These are phyloP conservation scores for Melanogrammus aeglefinus DNA, from an alignment of 2,797 vertebrate genomes.

Conservation along the genomic window DNA sequence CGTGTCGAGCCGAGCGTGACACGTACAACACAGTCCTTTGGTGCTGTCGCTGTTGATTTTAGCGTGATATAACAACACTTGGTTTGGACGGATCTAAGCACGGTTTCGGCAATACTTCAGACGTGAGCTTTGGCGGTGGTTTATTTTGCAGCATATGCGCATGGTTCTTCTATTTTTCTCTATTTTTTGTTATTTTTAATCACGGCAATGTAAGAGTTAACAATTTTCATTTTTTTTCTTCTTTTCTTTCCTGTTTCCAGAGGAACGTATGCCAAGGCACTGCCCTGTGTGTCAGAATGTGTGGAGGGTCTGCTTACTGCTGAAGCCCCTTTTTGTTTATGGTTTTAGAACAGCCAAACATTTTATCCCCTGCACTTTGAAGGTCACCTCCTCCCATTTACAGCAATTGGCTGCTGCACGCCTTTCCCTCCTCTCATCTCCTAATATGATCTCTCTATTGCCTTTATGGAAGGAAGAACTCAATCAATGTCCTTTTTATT, in stretches of 20 bases:
- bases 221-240: background rate
- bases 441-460: background rate
- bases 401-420: slow-evolving; percentile 12
- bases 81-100: background rate
- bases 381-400: background rate
- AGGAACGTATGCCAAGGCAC: background rate
- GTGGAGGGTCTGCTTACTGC: background rate
- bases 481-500: background rate
- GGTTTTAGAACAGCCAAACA: background rate
- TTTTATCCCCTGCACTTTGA: background rate
- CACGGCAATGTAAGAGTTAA: background rate
- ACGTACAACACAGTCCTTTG: background rate
- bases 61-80: background rate
- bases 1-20: background rate
- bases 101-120: background rate
- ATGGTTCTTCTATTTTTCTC: background rate
- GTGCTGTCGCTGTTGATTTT: background rate
- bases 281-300: background rate
- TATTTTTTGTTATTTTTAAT: background rate
- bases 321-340: background rate
- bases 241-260: background rate
- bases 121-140: background rate
- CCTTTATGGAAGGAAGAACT: slow-evolving; percentile 1
- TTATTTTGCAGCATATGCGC: background rate
- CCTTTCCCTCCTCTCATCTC: background rate